A percentile compares a stretch with the other conserved stretches of the same genome.
Conservation (phyloP, 2,797 vertebrate species). For the Oophaga sylvatica region DNA sequence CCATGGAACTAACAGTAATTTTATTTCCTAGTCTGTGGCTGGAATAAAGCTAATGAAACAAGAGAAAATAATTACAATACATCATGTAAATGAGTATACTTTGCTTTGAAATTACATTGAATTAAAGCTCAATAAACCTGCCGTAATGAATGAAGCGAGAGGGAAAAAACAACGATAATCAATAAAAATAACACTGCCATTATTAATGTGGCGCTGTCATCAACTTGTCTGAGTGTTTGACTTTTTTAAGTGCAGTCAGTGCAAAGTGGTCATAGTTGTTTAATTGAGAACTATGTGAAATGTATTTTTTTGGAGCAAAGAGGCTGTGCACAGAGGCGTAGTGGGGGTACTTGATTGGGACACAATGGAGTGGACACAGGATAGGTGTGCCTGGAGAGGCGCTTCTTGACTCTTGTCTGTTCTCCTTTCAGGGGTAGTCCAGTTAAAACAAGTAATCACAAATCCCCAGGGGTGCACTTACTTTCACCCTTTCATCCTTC, state of each 20-base stretch:
- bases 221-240: background rate
- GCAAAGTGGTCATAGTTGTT: background rate
- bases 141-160: background rate
- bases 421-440: too few species aligned
- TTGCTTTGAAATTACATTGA: conserved; percentile 25
- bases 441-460: too few species aligned
- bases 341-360: too few species aligned
- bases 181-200: conserved; percentile 17
- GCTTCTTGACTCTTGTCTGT: too few species aligned
- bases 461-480: too few species aligned
- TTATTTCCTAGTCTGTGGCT: conserved; percentile 24
- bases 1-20: conserved; percentile 28
- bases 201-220: background rate
- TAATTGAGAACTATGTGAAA: background rate
- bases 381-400: too few species aligned
- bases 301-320: too few species aligned
- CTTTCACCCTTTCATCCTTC: too few species aligned
- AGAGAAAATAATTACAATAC: conserved; percentile 43
- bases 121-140: conserved; percentile 33
- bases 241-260: background rate
- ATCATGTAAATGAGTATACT: conserved; percentile 26
- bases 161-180: conserved; percentile 11
- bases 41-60: conserved; percentile 37
- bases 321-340: too few species aligned
- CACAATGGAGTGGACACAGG: too few species aligned